Percentiles rank a stretch among this genome's conserved stretches.
These are phyloP conservation scores for Dermochelys coriacea DNA, from an alignment of 2,797 vertebrate genomes.

Conservation along the genomic window DNA sequence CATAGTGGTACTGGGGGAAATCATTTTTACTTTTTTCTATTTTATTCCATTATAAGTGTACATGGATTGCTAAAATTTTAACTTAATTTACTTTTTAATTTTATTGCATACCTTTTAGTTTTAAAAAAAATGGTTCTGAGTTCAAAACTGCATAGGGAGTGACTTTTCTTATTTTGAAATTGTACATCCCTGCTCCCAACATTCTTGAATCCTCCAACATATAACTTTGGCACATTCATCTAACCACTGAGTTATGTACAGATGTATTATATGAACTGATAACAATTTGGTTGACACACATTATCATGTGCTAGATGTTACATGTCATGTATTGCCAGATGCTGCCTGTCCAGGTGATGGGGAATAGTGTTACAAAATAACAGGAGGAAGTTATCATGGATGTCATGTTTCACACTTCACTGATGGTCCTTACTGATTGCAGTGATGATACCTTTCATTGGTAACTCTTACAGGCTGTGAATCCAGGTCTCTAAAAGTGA, in stretches of 20 bases:
- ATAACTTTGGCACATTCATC: background rate
- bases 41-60: background rate
- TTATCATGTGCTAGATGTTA: background rate
- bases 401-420: background rate
- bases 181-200: background rate
- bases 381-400: background rate
- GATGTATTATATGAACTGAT: background rate
- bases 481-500: background rate
- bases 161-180: slow-evolving; percentile 49
- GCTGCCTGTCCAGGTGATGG: background rate
- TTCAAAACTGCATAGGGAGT: slow-evolving; percentile 28
- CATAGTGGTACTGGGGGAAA: background rate
- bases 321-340: background rate
- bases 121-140: slow-evolving; percentile 26
- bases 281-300: background rate
- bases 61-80: background rate
- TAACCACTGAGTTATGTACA: slow-evolving; percentile 25
- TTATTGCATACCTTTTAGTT: slow-evolving; percentile 18
- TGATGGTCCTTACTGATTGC: background rate
- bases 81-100: slow-evolving; percentile 21
- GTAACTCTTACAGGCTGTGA: background rate
- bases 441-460: background rate
- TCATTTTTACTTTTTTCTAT: background rate
- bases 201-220: background rate
- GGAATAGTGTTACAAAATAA: background rate